These are phyloP conservation scores for Haliclona indistincta DNA, from an alignment of 37 sponge, comb jelly and placozoan species.

Conservation along the genomic window DNA sequence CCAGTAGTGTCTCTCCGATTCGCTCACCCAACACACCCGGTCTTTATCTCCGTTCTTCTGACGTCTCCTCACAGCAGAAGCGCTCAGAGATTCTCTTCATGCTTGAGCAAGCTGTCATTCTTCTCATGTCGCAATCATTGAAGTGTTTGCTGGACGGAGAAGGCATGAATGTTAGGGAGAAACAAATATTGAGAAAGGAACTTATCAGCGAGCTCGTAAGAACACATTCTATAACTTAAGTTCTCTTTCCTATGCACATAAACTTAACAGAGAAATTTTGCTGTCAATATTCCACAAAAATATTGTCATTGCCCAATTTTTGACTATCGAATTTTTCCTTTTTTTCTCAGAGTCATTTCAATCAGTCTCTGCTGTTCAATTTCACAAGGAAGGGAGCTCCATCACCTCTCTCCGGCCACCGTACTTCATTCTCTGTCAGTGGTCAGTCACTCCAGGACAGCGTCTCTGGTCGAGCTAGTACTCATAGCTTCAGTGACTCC, in stretches of 20 bases:
- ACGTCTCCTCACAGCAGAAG: constrained; percentile 13
- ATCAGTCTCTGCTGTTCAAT: constrained; percentile 18
- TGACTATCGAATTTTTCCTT: too few species aligned
- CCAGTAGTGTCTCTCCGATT: background rate
- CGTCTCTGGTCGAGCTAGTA: constrained; percentile 8
- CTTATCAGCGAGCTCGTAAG: constrained; percentile 76
- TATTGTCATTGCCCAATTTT: too few species aligned
- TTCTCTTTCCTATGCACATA: too few species aligned
- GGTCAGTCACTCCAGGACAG: background rate
- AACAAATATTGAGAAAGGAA: constrained; percentile 58
- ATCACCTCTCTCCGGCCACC: constrained; percentile 15
- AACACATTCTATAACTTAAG: too few species aligned
- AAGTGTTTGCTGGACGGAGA: constrained; percentile 37
- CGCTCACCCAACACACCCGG: background rate
- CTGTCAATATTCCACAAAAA: too few species aligned
- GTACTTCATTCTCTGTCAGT: constrained; percentile 15
- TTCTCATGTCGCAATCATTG: constrained; percentile 54
- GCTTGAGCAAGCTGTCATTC: constrained; percentile 19
- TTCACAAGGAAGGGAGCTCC: constrained; percentile 55
- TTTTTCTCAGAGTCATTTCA: constrained; percentile 46
- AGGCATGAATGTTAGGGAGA: constrained; percentile 21
- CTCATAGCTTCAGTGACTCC: constrained; percentile 37
- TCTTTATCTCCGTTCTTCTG: background rate
- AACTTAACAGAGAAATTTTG: too few species aligned
- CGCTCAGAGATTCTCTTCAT: constrained; percentile 35